Conservation (phyloP, 2,797 vertebrate species). For the Tadarida brasiliensis region DNA sequence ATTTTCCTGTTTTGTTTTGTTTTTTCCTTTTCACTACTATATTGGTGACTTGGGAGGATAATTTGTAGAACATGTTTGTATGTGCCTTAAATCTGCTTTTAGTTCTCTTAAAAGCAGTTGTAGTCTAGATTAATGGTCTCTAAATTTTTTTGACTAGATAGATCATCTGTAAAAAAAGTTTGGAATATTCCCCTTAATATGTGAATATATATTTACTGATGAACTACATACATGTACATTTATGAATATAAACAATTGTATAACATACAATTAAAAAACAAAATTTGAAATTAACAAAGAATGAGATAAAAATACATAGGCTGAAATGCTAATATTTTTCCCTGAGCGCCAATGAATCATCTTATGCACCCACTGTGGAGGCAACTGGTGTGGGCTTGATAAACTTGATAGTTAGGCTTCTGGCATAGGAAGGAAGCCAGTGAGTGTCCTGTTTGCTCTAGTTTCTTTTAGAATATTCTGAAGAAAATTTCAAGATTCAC, state of each 20-base stretch:
- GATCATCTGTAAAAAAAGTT: not conserved
- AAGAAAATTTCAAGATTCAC: constrained; percentile 11
- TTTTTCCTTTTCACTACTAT: not conserved
- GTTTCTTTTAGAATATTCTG: not conserved
- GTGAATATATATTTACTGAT: not conserved
- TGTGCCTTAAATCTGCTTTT: not conserved
- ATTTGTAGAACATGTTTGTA: constrained; percentile 12
- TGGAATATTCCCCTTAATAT: not conserved
- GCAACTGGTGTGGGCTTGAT: not conserved
- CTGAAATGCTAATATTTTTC: not conserved
- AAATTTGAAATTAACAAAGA: constrained; percentile 25
- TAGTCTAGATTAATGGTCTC: not conserved
- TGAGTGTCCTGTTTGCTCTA: not conserved
- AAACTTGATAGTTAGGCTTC: not conserved
- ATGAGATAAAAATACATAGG: not conserved
- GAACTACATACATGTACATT: not conserved
- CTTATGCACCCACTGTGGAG: not conserved
- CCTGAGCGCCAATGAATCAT: not conserved
- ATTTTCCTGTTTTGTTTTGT: not conserved
- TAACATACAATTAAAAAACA: constrained; percentile 29
- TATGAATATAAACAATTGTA: not conserved
- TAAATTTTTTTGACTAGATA: not conserved
- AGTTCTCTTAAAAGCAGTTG: constrained; percentile 11
- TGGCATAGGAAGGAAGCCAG: not conserved
- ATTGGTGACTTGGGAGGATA: not conserved